A percentile compares a stretch with the other conserved stretches of the same genome.
phyloP scores from a whole-genome alignment of 2,113 vertebrate species.

The Catagonus wagneri region DNA sequence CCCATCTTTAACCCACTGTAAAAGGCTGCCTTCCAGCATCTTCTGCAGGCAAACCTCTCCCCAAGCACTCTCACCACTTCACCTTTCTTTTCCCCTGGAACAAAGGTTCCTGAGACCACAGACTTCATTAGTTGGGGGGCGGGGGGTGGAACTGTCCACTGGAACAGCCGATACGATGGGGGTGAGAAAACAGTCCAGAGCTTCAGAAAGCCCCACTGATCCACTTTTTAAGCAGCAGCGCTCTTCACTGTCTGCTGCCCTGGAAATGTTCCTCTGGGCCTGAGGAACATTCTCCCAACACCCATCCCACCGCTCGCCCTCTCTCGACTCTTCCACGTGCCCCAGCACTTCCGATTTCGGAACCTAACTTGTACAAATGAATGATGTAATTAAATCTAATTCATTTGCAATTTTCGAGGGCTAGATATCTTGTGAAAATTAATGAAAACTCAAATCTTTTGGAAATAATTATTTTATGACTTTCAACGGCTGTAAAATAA shows the following conservation, averaged over 20 bases:
- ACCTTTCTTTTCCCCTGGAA: background rate
- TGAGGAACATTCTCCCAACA: background rate
- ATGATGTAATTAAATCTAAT: conserved; percentile 12
- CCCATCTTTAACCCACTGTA: background rate
- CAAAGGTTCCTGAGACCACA: background rate
- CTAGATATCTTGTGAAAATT: conserved; percentile 64
- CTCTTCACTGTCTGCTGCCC: background rate
- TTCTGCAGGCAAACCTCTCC: background rate
- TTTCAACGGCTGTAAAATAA: conserved; percentile 58
- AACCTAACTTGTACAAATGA: background rate
- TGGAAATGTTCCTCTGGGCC: background rate
- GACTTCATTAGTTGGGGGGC: too few relatives aligned
- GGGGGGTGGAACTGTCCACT: background rate
- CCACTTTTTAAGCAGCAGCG: background rate
- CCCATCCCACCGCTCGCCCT: background rate
- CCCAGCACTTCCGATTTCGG: background rate
- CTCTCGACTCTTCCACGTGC: background rate
- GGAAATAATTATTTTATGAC: conserved; percentile 64
- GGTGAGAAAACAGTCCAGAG: background rate
- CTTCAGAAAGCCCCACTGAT: background rate
- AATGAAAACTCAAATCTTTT: conserved; percentile 60
- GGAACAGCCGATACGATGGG: background rate
- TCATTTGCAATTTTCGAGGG: conserved; percentile 36
- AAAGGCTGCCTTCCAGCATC: background rate
- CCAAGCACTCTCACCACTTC: background rate